Conservation (phyloP, 2,797 vertebrate species). For the Semaprochilodus insignis region DNA sequence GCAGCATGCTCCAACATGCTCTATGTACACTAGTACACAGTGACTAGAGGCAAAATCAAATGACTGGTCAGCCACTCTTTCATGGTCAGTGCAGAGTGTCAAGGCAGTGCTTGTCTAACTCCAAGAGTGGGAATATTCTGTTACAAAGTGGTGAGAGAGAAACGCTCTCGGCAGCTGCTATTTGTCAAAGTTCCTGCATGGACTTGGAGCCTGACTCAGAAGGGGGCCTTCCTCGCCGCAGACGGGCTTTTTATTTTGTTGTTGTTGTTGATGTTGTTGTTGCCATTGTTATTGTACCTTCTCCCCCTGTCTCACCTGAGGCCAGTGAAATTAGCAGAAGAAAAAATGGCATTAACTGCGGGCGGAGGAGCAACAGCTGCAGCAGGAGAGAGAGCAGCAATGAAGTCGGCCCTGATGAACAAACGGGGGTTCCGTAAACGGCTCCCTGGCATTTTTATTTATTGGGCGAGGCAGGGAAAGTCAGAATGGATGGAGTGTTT, state of each 20-base stretch:
- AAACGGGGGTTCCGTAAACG: conserved; percentile 54
- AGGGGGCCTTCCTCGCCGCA: conserved; percentile 65
- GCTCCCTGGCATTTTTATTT: conserved; percentile 61
- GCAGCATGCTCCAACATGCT: conserved; percentile 8
- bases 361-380: conserved; percentile 78
- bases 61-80: conserved; percentile 15
- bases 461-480: conserved; percentile 31
- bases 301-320: conserved; percentile 71
- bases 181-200: conserved; percentile 68
- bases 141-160: conserved; percentile 54
- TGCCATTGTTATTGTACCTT: conserved; percentile 70
- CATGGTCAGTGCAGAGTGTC: conserved; percentile 9
- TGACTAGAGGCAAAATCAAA: conserved; percentile 27
- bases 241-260: conserved; percentile 72
- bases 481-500: conserved; percentile 62
- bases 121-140: conserved; percentile 50
- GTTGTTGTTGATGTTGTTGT: conserved; percentile 59
- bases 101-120: conserved; percentile 28
- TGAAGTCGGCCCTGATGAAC: conserved; percentile 58
- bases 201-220: conserved; percentile 61
- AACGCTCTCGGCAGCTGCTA: conserved; percentile 56
- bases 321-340: conserved; percentile 80
- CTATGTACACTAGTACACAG: conserved; percentile 4
- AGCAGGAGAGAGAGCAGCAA: conserved; percentile 69
- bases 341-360: conserved; percentile 81